phyloP scores from a whole-genome alignment of 2,113 vertebrate species.

The Cettia cetti region DNA sequence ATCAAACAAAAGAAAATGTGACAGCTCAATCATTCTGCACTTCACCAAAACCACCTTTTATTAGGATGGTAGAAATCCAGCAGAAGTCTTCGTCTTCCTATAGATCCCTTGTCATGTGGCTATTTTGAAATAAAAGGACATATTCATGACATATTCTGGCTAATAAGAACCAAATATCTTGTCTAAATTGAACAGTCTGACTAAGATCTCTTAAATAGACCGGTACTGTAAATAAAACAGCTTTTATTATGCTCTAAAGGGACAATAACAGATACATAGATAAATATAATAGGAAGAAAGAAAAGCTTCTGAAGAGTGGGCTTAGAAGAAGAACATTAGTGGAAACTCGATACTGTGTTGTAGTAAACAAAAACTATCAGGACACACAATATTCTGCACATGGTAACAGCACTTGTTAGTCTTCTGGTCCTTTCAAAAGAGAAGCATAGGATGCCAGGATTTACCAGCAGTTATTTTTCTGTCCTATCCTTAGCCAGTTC shows the following conservation, averaged over 20 bases:
- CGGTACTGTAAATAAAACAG: not conserved
- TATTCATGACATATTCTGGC: not conserved
- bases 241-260: not conserved
- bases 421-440: not conserved
- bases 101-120: not conserved
- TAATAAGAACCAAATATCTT: not conserved
- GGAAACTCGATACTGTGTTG: not conserved
- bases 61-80: not conserved
- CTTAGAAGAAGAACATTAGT: not conserved
- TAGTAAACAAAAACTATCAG: not conserved
- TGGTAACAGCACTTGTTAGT: not conserved
- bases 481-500: not conserved
- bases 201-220: not conserved
- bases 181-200: not conserved
- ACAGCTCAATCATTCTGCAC: not conserved
- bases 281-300: not conserved
- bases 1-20: not conserved
- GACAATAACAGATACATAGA: not conserved
- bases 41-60: not conserved
- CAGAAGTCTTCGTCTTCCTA: not conserved
- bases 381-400: not conserved
- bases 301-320: not conserved
- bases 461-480: not conserved
- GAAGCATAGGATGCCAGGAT: not conserved
- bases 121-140: not conserved